A percentile compares a stretch with the other conserved stretches of the same genome.
These are phyloP conservation scores for Lytechinus variegatus DNA, from an alignment of 35 echinoderm and acorn worm genomes.

Conservation along the genomic window DNA sequence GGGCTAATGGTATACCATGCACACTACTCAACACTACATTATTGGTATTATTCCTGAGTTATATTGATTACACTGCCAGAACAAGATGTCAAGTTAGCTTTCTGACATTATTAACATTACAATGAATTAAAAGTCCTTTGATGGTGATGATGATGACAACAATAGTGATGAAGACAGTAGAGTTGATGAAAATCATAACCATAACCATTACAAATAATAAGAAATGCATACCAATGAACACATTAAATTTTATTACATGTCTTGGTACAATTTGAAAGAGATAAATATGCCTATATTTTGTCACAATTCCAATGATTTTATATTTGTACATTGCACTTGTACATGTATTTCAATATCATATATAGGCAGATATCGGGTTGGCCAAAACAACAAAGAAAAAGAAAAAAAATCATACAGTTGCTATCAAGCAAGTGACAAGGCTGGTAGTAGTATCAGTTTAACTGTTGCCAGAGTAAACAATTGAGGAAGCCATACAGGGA, in stretches of 20 bases:
- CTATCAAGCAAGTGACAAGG: background rate
- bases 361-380: too few species aligned
- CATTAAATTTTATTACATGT: too few species aligned
- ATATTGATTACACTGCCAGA: constrained; percentile 36
- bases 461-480: constrained; percentile 17
- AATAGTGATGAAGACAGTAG: too few species aligned
- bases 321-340: too few species aligned
- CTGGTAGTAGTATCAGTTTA: background rate
- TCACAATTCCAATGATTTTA: too few species aligned
- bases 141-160: background rate
- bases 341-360: too few species aligned
- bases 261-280: too few species aligned
- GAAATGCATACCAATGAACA: too few species aligned
- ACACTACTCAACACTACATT: constrained; percentile 40
- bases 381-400: too few species aligned
- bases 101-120: background rate
- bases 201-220: too few species aligned
- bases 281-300: too few species aligned
- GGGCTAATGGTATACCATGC: background rate
- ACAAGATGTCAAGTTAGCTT: constrained; percentile 16
- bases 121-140: background rate
- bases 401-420: background rate
- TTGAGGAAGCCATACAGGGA: background rate
- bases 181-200: too few species aligned
- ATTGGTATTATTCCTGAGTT: constrained; percentile 37